phyloP scores from a whole-genome alignment of 2,797 vertebrate species.

The Hylomyscus alleni region DNA sequence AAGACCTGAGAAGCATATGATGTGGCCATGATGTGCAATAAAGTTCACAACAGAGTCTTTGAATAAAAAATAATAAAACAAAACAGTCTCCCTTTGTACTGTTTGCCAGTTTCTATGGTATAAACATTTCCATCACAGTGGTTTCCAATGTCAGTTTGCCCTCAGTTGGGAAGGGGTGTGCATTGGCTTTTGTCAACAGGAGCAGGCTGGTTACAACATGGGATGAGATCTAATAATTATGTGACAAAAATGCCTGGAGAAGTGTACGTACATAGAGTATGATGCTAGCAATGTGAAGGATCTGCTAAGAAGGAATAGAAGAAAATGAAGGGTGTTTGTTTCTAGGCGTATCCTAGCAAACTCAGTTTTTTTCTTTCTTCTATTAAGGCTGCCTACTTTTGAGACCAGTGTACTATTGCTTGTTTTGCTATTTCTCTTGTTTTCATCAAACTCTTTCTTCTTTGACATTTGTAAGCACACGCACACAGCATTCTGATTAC shows the following conservation, averaged over 20 bases:
- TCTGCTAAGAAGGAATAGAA: not conserved
- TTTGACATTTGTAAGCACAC: not conserved
- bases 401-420: not conserved
- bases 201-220: not conserved
- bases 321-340: not conserved
- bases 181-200: not conserved
- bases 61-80: not conserved
- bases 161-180: not conserved
- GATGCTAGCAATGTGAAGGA: not conserved
- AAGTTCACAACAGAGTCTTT: slow-evolving; percentile 5
- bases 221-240: not conserved
- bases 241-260: not conserved
- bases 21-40: not conserved
- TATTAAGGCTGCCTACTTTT: not conserved
- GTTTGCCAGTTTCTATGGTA: not conserved
- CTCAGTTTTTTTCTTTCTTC: not conserved
- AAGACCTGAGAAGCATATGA: slow-evolving; percentile 17
- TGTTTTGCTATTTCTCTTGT: not conserved
- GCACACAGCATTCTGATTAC: not conserved
- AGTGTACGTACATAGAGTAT: not conserved
- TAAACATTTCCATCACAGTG: not conserved
- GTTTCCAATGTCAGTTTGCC: not conserved
- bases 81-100: not conserved
- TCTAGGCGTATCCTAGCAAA: not conserved
- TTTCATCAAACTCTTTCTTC: not conserved